Evolutionary conservation across 2,888 invertebrate species (phyloP).

Genomic region (Napeogenes sylphis): DNA sequence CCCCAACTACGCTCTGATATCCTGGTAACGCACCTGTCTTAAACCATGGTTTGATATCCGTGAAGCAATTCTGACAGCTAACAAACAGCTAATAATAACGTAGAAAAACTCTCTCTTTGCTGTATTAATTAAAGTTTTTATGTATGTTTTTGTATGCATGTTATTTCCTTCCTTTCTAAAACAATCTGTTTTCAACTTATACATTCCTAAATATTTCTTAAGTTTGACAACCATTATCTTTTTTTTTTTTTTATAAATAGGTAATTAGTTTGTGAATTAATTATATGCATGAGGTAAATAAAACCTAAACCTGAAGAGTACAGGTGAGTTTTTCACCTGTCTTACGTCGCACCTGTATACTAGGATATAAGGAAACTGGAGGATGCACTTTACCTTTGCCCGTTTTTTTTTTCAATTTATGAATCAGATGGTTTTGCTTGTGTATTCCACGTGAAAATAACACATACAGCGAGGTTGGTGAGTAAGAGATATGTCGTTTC

Average conservation of each 20-base stretch:
- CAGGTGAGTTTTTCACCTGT: slow-evolving; percentile 68
- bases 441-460: slow-evolving; percentile 14
- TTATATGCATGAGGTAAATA: too few species aligned
- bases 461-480: slow-evolving; percentile 35
- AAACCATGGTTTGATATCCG: slow-evolving; percentile 69
- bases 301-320: slow-evolving; percentile 31
- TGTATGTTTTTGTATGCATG: too few species aligned
- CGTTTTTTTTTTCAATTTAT: slow-evolving; percentile 35
- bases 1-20: slow-evolving; percentile 40
- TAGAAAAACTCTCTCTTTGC: not conserved
- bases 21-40: slow-evolving; percentile 70
- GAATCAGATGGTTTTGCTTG: not conserved
- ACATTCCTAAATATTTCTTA: too few species aligned
- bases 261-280: too few species aligned
- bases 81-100: slow-evolving; percentile 31
- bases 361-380: slow-evolving; percentile 50
- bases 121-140: not conserved
- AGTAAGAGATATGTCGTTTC: slow-evolving; percentile 15
- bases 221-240: too few species aligned
- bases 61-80: slow-evolving; percentile 69
- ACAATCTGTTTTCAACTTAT: too few species aligned
- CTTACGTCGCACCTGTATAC: slow-evolving; percentile 68
- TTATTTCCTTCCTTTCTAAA: too few species aligned
- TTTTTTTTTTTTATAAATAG: too few species aligned
- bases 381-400: slow-evolving; percentile 49